Conservation (phyloP, 30 jellyfish, hydroid and myxozoan species). For the Hydractinia echinata region DNA sequence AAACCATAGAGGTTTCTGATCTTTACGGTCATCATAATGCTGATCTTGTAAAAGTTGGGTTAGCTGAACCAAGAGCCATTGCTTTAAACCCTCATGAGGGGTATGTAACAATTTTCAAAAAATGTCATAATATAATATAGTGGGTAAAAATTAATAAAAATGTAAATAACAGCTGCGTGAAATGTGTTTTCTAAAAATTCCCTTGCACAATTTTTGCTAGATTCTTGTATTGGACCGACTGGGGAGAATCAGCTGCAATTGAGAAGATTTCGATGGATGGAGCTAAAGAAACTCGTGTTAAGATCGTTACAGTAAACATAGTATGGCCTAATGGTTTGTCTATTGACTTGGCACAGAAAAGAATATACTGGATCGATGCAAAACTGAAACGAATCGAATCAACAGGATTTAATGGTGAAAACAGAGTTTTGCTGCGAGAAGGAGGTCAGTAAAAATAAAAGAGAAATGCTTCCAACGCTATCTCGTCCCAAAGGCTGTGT, state of each 20-base stretch:
- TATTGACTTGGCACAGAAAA: constrained; percentile 55
- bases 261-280: constrained; percentile 95
- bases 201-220: constrained; percentile 20
- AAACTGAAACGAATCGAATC: constrained; percentile 67
- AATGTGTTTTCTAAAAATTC: background rate
- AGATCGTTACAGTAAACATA: constrained; percentile 43
- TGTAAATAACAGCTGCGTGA: background rate
- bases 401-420: constrained; percentile 72
- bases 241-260: constrained; percentile 85
- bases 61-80: constrained; percentile 81
- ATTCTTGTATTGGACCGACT: constrained; percentile 84
- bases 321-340: constrained; percentile 95
- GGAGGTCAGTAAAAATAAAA: background rate
- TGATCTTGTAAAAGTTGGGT: constrained; percentile 40
- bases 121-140: background rate
- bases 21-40: constrained; percentile 54
- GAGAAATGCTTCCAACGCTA: background rate
- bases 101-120: constrained; percentile 30
- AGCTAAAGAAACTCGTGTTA: constrained; percentile 50
- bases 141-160: background rate
- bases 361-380: constrained; percentile 88
- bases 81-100: constrained; percentile 79
- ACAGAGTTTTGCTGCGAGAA: constrained; percentile 38
- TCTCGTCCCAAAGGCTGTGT: background rate
- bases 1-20: constrained; percentile 77